A percentile compares a stretch with the other conserved stretches of the same genome.
Conservation (phyloP, 1,140 invertebrate species). For the Fopius arisanus region DNA sequence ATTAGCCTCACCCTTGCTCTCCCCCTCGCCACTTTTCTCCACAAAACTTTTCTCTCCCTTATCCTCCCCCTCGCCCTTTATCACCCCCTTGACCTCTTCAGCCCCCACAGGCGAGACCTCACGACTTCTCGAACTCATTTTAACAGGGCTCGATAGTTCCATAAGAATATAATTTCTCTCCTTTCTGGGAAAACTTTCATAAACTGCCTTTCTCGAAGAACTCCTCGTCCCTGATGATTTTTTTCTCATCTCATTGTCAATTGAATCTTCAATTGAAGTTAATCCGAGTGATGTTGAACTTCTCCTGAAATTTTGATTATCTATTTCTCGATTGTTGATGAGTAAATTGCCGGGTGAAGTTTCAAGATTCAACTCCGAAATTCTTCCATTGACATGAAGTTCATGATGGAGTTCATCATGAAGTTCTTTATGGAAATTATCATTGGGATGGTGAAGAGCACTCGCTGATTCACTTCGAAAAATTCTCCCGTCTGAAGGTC, state of each 20-base stretch:
- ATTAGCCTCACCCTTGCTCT: constrained; percentile 43
- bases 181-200: constrained; percentile 43
- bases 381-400: constrained; percentile 2
- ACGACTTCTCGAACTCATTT: constrained; percentile 24
- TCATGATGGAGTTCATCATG: neutral
- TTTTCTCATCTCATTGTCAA: neutral
- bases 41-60: neutral
- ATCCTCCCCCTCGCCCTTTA: neutral
- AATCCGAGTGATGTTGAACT: neutral
- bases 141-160: constrained; percentile 44
- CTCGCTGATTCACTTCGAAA: too few relatives aligned
- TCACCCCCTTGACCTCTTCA: neutral
- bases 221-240: neutral
- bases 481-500: too few relatives aligned
- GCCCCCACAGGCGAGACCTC: constrained; percentile 9
- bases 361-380: too few relatives aligned
- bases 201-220: constrained; percentile 25
- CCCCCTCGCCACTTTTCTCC: neutral
- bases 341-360: too few relatives aligned
- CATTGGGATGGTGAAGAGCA: too few relatives aligned
- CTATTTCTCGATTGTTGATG: too few relatives aligned
- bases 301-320: neutral
- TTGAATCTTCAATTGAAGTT: neutral
- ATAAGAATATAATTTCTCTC: constrained; percentile 47
- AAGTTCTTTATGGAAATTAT: too few relatives aligned